These are phyloP conservation scores for Delia radicum DNA, from an alignment of 1,140 invertebrate genomes.

Conservation along the genomic window DNA sequence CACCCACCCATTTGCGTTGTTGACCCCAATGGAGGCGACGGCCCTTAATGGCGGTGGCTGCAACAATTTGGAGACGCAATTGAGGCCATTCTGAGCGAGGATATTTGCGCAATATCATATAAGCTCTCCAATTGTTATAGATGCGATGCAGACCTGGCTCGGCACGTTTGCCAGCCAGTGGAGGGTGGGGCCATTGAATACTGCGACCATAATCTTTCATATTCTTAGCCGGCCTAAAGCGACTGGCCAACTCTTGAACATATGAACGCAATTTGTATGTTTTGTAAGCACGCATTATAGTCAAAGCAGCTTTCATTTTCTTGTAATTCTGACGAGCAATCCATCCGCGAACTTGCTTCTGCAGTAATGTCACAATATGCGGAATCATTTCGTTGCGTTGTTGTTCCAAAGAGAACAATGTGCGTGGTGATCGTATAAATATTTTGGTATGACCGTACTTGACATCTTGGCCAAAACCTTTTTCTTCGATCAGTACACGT, in stretches of 20 bases:
- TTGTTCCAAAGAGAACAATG: slow-evolving; percentile 85
- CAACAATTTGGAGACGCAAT: slow-evolving; percentile 76
- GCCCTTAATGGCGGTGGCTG: slow-evolving; percentile 73
- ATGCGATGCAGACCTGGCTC: slow-evolving; percentile 58
- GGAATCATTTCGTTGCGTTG: slow-evolving; percentile 80
- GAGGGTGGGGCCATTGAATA: slow-evolving; percentile 78
- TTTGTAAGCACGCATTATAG: slow-evolving; percentile 82
- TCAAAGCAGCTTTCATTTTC: slow-evolving; percentile 79
- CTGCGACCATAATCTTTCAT: slow-evolving; percentile 76
- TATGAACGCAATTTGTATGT: slow-evolving; percentile 83
- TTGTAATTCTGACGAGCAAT: slow-evolving; percentile 78
- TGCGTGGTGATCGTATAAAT: slow-evolving; percentile 88
- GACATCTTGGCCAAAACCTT: slow-evolving; percentile 79
- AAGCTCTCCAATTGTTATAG: slow-evolving; percentile 78
- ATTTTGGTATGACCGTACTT: slow-evolving; percentile 94
- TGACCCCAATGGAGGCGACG: slow-evolving; percentile 82
- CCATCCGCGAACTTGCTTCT: slow-evolving; percentile 90
- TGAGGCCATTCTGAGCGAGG: slow-evolving; percentile 85
- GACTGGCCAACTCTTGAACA: slow-evolving; percentile 66
- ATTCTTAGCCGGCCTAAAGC: slow-evolving; percentile 63
- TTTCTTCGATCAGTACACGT: slow-evolving; percentile 77
- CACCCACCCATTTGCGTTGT: slow-evolving; percentile 83
- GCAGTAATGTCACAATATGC: slow-evolving; percentile 85
- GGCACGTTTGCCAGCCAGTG: slow-evolving; percentile 64
- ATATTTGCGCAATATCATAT: slow-evolving; percentile 79